Evolutionary conservation across 2,888 invertebrate species (phyloP).

Genomic region (Diogma glabrata): DNA sequence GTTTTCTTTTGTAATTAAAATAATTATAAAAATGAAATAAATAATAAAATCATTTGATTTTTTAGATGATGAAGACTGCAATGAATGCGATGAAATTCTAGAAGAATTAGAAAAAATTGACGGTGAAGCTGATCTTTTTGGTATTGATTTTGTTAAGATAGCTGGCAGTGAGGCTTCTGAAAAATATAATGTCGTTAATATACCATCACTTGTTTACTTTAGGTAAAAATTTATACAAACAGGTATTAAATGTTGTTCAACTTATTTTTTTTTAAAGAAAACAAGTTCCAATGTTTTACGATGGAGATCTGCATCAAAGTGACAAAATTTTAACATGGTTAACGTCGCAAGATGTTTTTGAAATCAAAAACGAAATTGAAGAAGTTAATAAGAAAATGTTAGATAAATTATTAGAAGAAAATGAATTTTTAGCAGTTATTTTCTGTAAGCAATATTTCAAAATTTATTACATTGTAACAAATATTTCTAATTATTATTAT

Average conservation of each 20-base stretch:
- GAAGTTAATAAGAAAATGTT: slow-evolving; percentile 95
- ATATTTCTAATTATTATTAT: slow-evolving; percentile 20
- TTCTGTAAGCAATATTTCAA: slow-evolving; percentile 67
- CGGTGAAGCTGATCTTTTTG: slow-evolving; percentile 83
- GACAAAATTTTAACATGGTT: slow-evolving; percentile 79
- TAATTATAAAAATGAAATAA: not conserved
- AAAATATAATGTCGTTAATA: slow-evolving; percentile 68
- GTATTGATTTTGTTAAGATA: slow-evolving; percentile 92
- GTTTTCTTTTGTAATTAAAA: slow-evolving; percentile 73
- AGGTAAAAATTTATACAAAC: slow-evolving; percentile 34
- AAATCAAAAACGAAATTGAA: slow-evolving; percentile 92
- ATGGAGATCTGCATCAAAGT: slow-evolving; percentile 79
- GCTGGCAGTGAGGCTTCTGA: slow-evolving; percentile 70
- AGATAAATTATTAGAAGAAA: slow-evolving; percentile 87
- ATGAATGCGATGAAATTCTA: slow-evolving; percentile 82
- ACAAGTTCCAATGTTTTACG: slow-evolving; percentile 73
- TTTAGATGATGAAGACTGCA: slow-evolving; percentile 79
- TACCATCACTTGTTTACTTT: slow-evolving; percentile 81
- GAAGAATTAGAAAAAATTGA: slow-evolving; percentile 88
- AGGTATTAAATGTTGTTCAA: not conserved
- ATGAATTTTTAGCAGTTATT: slow-evolving; percentile 88
- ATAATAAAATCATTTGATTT: slow-evolving; percentile 7
- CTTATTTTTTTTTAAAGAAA: slow-evolving; percentile 30
- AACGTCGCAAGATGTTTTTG: slow-evolving; percentile 88
- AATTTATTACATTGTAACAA: slow-evolving; percentile 3